A percentile compares a stretch with the other conserved stretches of the same genome.
Evolutionary conservation across 2,888 invertebrate species (phyloP).

Genomic region (Sarcophaga subvicina): DNA sequence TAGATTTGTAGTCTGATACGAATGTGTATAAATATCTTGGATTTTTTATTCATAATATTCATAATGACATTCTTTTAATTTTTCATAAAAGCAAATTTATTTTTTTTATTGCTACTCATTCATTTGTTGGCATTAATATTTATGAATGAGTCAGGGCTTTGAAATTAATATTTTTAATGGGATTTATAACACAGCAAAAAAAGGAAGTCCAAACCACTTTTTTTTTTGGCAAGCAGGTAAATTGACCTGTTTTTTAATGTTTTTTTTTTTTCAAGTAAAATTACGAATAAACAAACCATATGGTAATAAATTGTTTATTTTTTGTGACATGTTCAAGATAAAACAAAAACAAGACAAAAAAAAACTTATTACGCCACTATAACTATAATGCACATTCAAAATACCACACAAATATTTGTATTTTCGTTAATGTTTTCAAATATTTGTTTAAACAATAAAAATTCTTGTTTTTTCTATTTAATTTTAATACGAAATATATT

Average conservation of each 20-base stretch:
- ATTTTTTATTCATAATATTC: no score
- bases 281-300: background rate
- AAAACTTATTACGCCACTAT: conserved; percentile 33
- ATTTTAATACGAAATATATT: conserved; percentile 35
- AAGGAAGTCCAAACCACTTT: conserved; percentile 39
- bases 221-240: conserved; percentile 19
- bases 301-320: background rate
- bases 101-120: background rate
- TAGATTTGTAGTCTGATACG: no score
- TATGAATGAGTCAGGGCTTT: conserved; percentile 52
- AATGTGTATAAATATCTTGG: no score
- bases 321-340: no score
- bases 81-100: conserved; percentile 1
- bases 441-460: conserved; percentile 29
- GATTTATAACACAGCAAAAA: conserved; percentile 10
- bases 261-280: no score
- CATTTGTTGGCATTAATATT: conserved; percentile 26
- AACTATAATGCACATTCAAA: background rate
- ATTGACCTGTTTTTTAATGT: conserved; percentile 46
- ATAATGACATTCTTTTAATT: conserved; percentile 14
- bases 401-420: conserved; percentile 34
- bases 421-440: conserved; percentile 1
- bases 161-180: conserved; percentile 28
- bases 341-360: background rate
- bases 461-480: background rate